Base-by-base conservation (phyloP, 2,888 invertebrate species). In the Frankliniella fusca region DNA sequence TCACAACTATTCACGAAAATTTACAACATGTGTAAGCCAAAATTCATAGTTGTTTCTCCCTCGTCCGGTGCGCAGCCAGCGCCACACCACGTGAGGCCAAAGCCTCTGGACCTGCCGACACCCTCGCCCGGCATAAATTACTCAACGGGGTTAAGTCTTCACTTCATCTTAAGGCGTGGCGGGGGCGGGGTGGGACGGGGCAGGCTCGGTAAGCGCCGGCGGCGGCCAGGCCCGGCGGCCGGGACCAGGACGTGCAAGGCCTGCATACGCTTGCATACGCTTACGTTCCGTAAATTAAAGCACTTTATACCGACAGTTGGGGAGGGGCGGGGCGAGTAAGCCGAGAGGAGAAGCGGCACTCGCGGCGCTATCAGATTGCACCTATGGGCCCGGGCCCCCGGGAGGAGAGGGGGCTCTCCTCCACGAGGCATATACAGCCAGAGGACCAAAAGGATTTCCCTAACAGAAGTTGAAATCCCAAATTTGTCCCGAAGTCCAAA, bases 191-290 rank as follows among this genome's bases (percentile, higher is more conserved):
- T 8, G 23, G n/a, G 70, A 8, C 70, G 23, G 70, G 23, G 70
- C 12, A 11, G 70, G 23, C 70, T 18, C 54, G 54, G 54, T 54
- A 54, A 54, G 70, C 70, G 23, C 27, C 70, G 70, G 23, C 11
- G 27, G 70, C 54, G 7, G 54, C 2, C 15, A 54, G 54, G 54
- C 15, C 18, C 54, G n/a, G n/a, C n/a, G n/a, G n/a, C n/a, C n/a
- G n/a, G n/a, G n/a, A n/a, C 61, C 61, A 15, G 54, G 15, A 20
- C 70, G 23, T 27, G 27, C 70, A 76, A 18, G 61, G 23, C 70
- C 27, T 76, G 70, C 70, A 76, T 76, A 70, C 70, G 70, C 70
- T 70, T 70, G 70, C 70, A 70, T 70, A 76, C 70, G 70, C 70
- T 76, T 76, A 76, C 61, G 61, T 61, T n/a, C 11, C 70, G 70